Percentiles rank a stretch among this genome's conserved stretches.
Evolutionary conservation across 2,888 invertebrate species (phyloP).

Genomic region (Zootermopsis nevadensis): DNA sequence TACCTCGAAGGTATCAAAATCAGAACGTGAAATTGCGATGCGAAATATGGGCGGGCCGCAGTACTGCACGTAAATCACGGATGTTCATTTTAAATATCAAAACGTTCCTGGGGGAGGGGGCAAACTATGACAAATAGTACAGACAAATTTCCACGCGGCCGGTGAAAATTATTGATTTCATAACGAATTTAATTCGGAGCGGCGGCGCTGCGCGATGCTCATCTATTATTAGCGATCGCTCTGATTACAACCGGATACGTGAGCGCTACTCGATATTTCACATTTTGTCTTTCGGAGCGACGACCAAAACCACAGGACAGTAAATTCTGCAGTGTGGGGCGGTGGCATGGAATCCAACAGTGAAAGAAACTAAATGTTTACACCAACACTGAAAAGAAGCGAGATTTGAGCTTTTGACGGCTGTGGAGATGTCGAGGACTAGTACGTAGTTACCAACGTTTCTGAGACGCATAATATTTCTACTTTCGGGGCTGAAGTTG

Average conservation of each 20-base stretch:
- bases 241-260: constrained; percentile 32
- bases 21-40: no score
- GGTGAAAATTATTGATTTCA: constrained; percentile 46
- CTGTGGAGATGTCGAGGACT: no score
- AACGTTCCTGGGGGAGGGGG: background rate
- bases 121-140: constrained; percentile 5
- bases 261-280: constrained; percentile 15
- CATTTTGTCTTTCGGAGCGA: background rate
- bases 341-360: no score
- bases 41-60: background rate
- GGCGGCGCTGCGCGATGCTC: constrained; percentile 22
- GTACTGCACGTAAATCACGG: background rate
- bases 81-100: constrained; percentile 17
- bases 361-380: no score
- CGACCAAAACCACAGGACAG: background rate
- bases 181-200: constrained; percentile 45
- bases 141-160: constrained; percentile 32
- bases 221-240: constrained; percentile 37
- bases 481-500: no score
- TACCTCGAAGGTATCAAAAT: no score
- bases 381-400: no score
- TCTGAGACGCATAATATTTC: no score
- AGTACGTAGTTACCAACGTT: no score
- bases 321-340: background rate
- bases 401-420: no score